Conservation (phyloP, 1,140 invertebrate species). For the Aethina tumida region DNA sequence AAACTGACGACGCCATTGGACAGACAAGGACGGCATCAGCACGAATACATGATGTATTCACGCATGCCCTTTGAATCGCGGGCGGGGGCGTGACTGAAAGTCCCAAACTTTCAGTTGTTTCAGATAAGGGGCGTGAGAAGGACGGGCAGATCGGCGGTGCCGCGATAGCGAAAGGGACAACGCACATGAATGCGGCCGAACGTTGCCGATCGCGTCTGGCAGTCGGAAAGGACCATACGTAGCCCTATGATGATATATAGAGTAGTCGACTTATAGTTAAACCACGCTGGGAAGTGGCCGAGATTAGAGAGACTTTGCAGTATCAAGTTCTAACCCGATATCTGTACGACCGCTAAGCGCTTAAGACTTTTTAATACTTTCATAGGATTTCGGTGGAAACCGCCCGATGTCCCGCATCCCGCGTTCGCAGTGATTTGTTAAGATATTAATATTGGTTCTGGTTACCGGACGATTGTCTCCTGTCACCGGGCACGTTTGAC, state of each 20-base stretch:
- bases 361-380: constrained; percentile 41
- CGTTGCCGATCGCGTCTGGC: constrained; percentile 19
- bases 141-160: constrained; percentile 5
- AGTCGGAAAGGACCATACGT: constrained; percentile 23
- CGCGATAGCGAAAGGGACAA: constrained; percentile 5
- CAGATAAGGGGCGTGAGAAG: constrained; percentile 13
- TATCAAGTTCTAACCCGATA: constrained; percentile 35
- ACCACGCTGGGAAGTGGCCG: constrained; percentile 56
- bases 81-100: constrained; percentile 23
- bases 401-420: constrained; percentile 22
- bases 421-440: constrained; percentile 32
- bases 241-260: constrained; percentile 49
- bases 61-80: constrained; percentile 29
- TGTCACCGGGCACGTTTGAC: constrained; percentile 5
- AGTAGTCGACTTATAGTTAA: constrained; percentile 56
- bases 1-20: constrained; percentile 6
- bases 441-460: constrained; percentile 24
- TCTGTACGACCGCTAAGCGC: constrained; percentile 34
- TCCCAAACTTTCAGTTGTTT: constrained; percentile 19
- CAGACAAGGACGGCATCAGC: constrained; percentile 15
- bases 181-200: constrained; percentile 15
- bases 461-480: constrained; percentile 13
- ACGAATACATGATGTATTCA: constrained; percentile 23
- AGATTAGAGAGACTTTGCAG: constrained; percentile 47
- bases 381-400: constrained; percentile 33